Conservation (phyloP, 2,113 vertebrate species). For the Romanogobio albipinnatus region DNA sequence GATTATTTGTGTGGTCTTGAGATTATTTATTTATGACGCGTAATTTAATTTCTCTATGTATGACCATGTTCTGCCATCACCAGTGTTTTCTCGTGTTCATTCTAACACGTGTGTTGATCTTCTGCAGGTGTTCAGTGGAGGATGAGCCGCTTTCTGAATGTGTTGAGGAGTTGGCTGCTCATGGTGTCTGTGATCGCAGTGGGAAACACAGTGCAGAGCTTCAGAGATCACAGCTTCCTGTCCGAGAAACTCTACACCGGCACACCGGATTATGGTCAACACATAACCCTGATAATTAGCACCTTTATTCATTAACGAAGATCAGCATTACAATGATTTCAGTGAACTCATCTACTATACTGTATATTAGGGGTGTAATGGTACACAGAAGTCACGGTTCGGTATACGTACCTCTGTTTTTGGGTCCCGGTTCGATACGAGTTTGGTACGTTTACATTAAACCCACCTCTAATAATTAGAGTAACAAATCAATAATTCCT, state of each 20-base stretch:
- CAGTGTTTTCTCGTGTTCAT: too few species aligned
- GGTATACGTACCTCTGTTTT: too few species aligned
- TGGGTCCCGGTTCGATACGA: too few species aligned
- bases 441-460: too few species aligned
- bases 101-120: neutral
- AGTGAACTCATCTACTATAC: neutral
- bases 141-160: conserved; percentile 91
- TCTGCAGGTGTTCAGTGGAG: neutral
- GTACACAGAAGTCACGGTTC: too few species aligned
- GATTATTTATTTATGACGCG: too few species aligned
- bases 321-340: neutral
- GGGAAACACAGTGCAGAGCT: conserved; percentile 93
- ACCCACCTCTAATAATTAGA: too few species aligned
- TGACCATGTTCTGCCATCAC: neutral
- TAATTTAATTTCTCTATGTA: too few species aligned
- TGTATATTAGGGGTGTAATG: too few species aligned
- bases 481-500: too few species aligned
- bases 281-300: neutral
- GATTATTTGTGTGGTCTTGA: too few species aligned
- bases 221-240: conserved; percentile 92
- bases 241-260: conserved; percentile 95
- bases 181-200: conserved; percentile 92
- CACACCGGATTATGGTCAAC: conserved; percentile 86
- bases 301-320: neutral
- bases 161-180: conserved; percentile 92